Base-by-base conservation (phyloP, 2,888 invertebrate genomes). In the Lasioglossum malachurum region DNA sequence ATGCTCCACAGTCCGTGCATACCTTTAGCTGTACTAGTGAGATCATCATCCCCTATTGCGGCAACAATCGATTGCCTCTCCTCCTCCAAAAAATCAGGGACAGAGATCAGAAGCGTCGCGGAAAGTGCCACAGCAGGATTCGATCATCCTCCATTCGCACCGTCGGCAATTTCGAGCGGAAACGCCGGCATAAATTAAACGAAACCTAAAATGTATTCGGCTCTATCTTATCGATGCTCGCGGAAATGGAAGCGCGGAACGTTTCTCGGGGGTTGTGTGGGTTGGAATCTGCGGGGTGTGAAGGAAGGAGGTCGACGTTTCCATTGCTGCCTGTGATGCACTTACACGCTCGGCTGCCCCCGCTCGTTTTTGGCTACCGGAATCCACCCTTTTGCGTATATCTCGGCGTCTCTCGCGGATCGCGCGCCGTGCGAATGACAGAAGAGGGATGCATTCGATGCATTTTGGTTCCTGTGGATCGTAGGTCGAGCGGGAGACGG, bases 351-450 rank as follows among this genome's bases (percentile, higher is more conserved):
- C 75, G 75, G 41, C 49, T 84, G 80, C 57, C 4, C 44, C 38
- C 80, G 19, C 35, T 74, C 74, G 49, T 49, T 74, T 53, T 49
- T 74, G 49, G 80, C 69, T 69, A 76, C 73, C 77, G 69, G 69
- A 46, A 74, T 75, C 67, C 64, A 41, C 31, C 69, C 79, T 60
- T 71, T 80, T 35, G 49, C n/a, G 46, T 49, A 73, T 64, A 71
- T 72, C 60, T 49, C 46, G 44, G 73, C 46, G 64, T 38, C 57
- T 53, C 35, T n/a, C 73, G 74, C 69, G 82, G 71, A 79, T 78
- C 46, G 35, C 46, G 57, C 74, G 78, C 23, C 69, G 75, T 90
- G 90, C 90, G 80, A 88, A 90, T 90, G 90, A 90, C 90, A 90
- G 89, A 44, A 88, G 89, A 90, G 82, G 78, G 85, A 90, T 89